A percentile compares a stretch with the other conserved stretches of the same genome.
phyloP scores from a whole-genome alignment of 2,113 vertebrate genomes.

The Pogonocichla stellata region DNA sequence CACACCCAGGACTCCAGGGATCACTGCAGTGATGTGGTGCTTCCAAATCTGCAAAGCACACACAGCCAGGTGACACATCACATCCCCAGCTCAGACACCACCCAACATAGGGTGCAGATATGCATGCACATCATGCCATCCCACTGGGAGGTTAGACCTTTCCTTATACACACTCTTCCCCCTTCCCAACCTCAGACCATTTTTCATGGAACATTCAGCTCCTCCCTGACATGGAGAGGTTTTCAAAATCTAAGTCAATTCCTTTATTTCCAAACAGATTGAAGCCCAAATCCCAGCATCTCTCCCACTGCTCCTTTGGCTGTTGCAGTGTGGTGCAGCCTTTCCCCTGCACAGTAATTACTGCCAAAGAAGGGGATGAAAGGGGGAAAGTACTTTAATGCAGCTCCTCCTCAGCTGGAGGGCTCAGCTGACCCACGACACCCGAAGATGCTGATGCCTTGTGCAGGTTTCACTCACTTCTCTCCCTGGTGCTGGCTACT shows the following conservation, averaged over 20 bases:
- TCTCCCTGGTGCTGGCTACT: background rate
- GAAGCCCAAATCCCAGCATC: background rate
- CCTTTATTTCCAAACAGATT: background rate
- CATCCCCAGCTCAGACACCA: background rate
- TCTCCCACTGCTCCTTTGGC: accelerated
- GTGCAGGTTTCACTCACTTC: background rate
- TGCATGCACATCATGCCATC: accelerated
- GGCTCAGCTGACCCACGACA: accelerated
- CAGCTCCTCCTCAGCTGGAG: background rate
- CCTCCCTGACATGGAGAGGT: background rate
- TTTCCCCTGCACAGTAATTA: too few species aligned
- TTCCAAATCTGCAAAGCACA: background rate
- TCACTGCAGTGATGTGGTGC: background rate
- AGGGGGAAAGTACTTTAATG: background rate
- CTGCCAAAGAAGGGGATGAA: background rate
- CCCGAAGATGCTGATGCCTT: background rate
- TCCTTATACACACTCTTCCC: too few species aligned
- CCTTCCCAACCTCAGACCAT: background rate
- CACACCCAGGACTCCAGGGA: background rate
- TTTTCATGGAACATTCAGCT: background rate
- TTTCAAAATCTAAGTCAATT: background rate
- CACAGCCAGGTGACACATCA: background rate
- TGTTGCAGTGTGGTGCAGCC: background rate
- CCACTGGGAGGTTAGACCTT: background rate
- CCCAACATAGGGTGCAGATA: background rate